These are phyloP conservation scores for Carpatolechia fugitivella DNA, from an alignment of 2,888 invertebrate genomes.

Conservation along the genomic window DNA sequence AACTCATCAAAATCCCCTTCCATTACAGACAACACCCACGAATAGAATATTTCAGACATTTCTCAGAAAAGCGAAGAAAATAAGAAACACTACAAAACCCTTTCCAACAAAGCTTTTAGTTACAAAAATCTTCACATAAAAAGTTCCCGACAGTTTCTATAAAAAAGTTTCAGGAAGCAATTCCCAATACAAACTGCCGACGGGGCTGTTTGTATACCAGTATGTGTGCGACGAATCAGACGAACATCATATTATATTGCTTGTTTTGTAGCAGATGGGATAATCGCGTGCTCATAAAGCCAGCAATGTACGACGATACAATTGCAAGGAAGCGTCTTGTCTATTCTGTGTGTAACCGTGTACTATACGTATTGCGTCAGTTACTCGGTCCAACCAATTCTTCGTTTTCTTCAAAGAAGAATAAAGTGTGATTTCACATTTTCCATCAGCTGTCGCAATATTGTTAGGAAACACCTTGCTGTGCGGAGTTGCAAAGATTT, in stretches of 20 bases:
- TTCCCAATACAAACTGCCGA: neutral
- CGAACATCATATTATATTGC: too few species aligned
- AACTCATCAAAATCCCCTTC: neutral
- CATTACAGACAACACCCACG: too few species aligned
- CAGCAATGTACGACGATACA: too few species aligned
- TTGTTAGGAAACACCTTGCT: neutral
- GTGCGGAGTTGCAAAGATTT: too few species aligned
- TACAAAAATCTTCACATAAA: constrained; percentile 1
- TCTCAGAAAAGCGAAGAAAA: neutral
- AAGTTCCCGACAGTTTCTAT: neutral
- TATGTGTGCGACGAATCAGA: too few species aligned
- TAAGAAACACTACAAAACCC: neutral
- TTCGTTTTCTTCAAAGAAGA: neutral
- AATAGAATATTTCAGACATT: too few species aligned
- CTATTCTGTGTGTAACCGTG: too few species aligned
- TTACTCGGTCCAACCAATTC: too few species aligned
- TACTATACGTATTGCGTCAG: too few species aligned
- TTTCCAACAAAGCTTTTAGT: neutral
- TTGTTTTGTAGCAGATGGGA: too few species aligned
- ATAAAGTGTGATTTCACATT: neutral
- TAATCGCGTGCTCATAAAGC: too few species aligned
- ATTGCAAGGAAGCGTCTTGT: too few species aligned
- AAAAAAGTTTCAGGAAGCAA: constrained; percentile 1
- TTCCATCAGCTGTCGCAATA: neutral
- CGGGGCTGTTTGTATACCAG: neutral